Percentiles rank a stretch among this genome's conserved stretches.
phyloP scores from a whole-genome alignment of 2,797 vertebrate genomes.

The Gobio occitaniae region DNA sequence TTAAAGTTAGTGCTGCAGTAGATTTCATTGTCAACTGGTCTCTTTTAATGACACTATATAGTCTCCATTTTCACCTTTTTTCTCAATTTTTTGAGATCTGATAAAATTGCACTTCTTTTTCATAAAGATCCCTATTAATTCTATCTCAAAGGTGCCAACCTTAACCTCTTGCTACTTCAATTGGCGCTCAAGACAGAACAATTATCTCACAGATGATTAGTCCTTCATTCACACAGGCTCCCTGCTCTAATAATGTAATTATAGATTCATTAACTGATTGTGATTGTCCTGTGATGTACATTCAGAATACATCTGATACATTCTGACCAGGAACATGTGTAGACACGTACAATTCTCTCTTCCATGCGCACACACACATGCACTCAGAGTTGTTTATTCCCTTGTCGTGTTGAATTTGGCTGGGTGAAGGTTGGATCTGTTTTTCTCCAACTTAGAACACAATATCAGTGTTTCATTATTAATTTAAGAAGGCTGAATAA shows the following conservation, averaged over 20 bases:
- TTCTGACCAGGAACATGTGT: background rate
- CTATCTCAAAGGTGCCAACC: background rate
- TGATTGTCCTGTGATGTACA: background rate
- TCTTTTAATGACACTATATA: background rate
- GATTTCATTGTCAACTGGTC: slow-evolving; percentile 2
- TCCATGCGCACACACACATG: background rate
- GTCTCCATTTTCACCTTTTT: slow-evolving; percentile 6
- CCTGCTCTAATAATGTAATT: slow-evolving; percentile 35
- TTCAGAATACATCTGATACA: background rate
- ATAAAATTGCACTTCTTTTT: background rate
- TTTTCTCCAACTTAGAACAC: background rate
- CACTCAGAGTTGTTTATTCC: slow-evolving; percentile 7
- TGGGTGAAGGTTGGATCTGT: background rate
- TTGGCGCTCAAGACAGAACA: background rate
- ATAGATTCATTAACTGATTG: slow-evolving; percentile 38
- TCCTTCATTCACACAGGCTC: slow-evolving; percentile 15
- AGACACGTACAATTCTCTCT: background rate
- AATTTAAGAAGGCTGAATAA: slow-evolving; percentile 7
- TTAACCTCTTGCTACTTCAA: background rate
- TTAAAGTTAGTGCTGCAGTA: background rate
- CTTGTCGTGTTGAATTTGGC: background rate
- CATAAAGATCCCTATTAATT: slow-evolving; percentile 9
- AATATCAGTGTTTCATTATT: slow-evolving; percentile 22
- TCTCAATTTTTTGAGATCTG: background rate
- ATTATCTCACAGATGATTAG: slow-evolving; percentile 13